Percentiles rank a stretch among this genome's conserved stretches.
phyloP scores from a whole-genome alignment of 2,113 vertebrate species.

The Ammospiza caudacuta region DNA sequence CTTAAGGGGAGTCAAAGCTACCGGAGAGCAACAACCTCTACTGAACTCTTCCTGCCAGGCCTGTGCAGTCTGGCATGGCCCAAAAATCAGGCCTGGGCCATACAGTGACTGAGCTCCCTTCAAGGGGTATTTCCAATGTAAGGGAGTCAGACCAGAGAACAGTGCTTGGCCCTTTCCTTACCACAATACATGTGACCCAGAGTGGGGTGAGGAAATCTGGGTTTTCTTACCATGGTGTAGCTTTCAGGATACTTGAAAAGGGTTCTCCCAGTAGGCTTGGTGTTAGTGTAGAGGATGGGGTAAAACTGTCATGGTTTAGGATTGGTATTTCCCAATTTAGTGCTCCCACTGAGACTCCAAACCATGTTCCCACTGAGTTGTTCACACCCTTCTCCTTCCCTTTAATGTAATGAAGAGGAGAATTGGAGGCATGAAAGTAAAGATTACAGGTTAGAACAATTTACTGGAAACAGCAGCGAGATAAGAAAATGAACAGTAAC shows the following conservation, averaged over 20 bases:
- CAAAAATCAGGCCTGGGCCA: accelerated
- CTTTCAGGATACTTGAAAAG: neutral
- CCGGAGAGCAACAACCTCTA: neutral
- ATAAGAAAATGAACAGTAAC: neutral
- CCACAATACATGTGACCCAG: accelerated
- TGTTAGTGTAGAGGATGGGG: neutral
- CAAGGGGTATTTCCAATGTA: accelerated
- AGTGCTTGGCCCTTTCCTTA: neutral
- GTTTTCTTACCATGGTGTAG: neutral
- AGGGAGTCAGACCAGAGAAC: neutral
- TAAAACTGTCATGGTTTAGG: neutral
- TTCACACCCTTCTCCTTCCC: neutral
- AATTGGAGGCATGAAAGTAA: neutral
- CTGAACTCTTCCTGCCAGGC: neutral
- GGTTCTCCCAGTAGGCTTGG: neutral
- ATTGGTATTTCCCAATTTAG: neutral
- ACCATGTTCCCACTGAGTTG: neutral
- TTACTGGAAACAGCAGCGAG: neutral
- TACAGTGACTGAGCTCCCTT: accelerated
- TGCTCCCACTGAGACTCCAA: neutral
- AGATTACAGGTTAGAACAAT: neutral
- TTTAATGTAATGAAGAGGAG: neutral
- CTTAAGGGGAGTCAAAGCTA: neutral
- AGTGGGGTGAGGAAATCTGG: accelerated
- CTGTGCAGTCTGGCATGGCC: neutral